Conservation (phyloP, 2,888 invertebrate species). For the Linhomoeus sp. region DNA sequence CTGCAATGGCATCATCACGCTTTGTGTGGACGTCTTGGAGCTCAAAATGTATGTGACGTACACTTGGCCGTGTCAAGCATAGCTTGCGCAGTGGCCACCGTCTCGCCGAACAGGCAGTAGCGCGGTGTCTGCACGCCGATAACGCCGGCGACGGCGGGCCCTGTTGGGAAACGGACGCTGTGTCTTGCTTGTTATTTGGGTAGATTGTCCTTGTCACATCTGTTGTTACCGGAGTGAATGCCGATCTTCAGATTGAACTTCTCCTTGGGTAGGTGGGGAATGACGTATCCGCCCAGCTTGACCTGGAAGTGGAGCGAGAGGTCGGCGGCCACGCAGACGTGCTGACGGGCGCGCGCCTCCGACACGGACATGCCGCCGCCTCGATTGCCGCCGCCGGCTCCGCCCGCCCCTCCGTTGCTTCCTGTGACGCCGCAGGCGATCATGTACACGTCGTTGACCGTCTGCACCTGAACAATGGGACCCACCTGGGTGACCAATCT, state of each 20-base stretch:
- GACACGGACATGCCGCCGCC: no score
- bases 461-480: slow-evolving; percentile 3
- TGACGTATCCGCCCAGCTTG: neutral
- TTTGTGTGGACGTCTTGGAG: no score
- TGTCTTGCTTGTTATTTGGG: no score
- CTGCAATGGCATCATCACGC: slow-evolving; percentile 4
- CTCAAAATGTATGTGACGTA: neutral
- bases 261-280: neutral
- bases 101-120: slow-evolving; percentile 1
- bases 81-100: neutral
- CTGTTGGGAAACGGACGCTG: no score
- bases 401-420: no score
- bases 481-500: no score
- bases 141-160: slow-evolving; percentile 1
- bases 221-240: neutral
- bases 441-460: slow-evolving; percentile 5
- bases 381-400: no score
- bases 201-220: no score
- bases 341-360: neutral
- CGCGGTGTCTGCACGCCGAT: neutral
- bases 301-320: slow-evolving; percentile 1
- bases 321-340: neutral
- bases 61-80: neutral
- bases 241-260: slow-evolving; percentile 1
- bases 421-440: neutral